These are phyloP conservation scores for Halichoeres trimaculatus DNA, from an alignment of 2,113 vertebrate species.

Conservation along the genomic window DNA sequence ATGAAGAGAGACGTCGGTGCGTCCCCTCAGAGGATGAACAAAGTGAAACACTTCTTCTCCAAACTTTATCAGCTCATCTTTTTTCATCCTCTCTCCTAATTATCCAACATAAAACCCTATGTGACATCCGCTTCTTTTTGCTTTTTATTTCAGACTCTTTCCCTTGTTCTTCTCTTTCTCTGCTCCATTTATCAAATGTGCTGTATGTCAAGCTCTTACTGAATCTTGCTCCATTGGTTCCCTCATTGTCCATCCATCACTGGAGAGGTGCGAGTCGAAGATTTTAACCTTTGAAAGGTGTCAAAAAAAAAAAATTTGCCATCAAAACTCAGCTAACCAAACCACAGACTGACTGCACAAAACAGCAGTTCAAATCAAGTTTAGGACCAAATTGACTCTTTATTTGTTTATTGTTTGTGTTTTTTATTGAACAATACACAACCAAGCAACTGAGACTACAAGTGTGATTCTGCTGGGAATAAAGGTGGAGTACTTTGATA, in stretches of 20 bases:
- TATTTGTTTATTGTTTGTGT: too few relatives aligned
- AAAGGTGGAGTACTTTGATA: too few relatives aligned
- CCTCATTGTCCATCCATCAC: slow-evolving; percentile 14
- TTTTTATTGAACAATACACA: too few relatives aligned
- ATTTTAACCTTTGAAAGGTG: too few relatives aligned
- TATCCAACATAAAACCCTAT: slow-evolving; percentile 18
- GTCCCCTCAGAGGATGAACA: not conserved
- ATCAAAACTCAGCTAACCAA: too few relatives aligned
- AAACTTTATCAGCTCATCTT: not conserved
- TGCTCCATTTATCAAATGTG: not conserved
- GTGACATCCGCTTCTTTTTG: not conserved
- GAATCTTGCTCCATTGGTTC: not conserved
- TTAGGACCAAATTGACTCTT: too few relatives aligned
- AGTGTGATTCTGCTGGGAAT: too few relatives aligned
- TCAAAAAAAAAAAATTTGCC: too few relatives aligned
- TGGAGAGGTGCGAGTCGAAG: slow-evolving; percentile 18
- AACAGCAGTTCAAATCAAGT: too few relatives aligned
- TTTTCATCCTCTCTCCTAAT: slow-evolving; percentile 1
- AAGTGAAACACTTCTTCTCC: not conserved
- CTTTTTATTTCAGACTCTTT: too few relatives aligned
- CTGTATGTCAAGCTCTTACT: not conserved
- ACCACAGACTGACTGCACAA: too few relatives aligned
- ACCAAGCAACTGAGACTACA: too few relatives aligned
- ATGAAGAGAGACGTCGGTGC: slow-evolving; percentile 4
- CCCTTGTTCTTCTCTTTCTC: not conserved